Conservation (phyloP, 2,113 vertebrate genomes). For the Callorhinus ursinus region DNA sequence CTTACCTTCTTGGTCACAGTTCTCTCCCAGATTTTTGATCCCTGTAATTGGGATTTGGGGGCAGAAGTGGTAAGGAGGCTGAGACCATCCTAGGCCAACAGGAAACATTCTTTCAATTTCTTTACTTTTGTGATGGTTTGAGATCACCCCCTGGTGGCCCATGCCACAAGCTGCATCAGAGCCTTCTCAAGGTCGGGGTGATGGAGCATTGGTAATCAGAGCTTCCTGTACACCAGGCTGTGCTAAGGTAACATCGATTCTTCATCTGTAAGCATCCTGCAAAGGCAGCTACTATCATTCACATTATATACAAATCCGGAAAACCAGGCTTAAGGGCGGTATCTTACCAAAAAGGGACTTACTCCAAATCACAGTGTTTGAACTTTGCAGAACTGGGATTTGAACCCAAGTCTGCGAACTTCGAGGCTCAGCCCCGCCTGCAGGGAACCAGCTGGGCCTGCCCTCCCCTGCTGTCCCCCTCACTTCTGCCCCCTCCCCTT, state of each 20-base stretch:
- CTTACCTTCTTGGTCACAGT: background rate
- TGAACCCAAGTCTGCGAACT: background rate
- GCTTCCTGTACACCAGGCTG: accelerated
- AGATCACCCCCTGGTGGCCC: conserved; percentile 69
- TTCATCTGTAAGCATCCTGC: background rate
- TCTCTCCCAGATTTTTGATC: background rate
- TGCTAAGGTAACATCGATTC: accelerated
- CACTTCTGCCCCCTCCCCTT: background rate
- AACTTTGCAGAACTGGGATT: background rate
- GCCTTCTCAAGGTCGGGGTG: background rate
- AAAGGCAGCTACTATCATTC: accelerated
- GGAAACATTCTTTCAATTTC: background rate
- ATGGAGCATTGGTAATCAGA: accelerated
- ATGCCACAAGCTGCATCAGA: background rate
- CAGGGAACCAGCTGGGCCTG: accelerated
- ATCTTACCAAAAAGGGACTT: background rate
- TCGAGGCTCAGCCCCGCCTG: accelerated
- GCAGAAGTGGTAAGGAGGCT: background rate
- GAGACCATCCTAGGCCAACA: background rate
- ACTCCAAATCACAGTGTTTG: accelerated
- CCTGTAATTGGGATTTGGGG: background rate
- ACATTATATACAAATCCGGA: background rate
- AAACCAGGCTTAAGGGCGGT: background rate
- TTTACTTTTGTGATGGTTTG: background rate
- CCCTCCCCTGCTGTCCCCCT: background rate